These are phyloP conservation scores for Petrolisthes manimaculis DNA, from an alignment of 2,888 invertebrate genomes.

Conservation along the genomic window DNA sequence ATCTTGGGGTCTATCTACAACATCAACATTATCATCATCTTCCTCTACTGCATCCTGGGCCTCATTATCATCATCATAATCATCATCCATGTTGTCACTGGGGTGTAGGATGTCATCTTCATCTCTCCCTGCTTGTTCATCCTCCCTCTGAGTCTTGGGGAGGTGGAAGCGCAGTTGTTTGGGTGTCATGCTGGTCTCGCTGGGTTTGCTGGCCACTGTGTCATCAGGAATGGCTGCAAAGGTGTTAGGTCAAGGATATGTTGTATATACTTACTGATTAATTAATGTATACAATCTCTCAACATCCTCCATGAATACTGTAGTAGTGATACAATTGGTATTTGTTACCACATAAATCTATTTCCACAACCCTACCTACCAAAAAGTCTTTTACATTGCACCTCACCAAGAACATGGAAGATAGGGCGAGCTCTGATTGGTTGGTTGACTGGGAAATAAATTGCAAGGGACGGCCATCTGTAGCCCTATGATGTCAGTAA, in stretches of 20 bases:
- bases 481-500: too few relatives aligned
- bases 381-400: too few relatives aligned
- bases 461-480: too few relatives aligned
- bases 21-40: not conserved
- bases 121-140: not conserved
- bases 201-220: not conserved
- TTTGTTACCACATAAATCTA: not conserved
- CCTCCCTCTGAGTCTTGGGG: constrained; percentile 31
- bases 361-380: too few relatives aligned
- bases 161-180: constrained; percentile 64
- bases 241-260: not conserved
- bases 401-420: too few relatives aligned
- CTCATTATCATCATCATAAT: not conserved
- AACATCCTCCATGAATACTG: not conserved
- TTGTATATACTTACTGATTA: not conserved
- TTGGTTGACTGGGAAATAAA: too few relatives aligned
- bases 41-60: not conserved
- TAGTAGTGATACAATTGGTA: not conserved
- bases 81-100: not conserved
- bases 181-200: constrained; percentile 54
- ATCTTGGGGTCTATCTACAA: not conserved
- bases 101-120: not conserved
- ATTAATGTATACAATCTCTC: not conserved
- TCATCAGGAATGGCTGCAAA: constrained; percentile 1
- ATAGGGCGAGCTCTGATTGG: too few relatives aligned